Percentiles rank a stretch among this genome's conserved stretches.
Evolutionary conservation across 2,113 vertebrate genomes (phyloP).

Genomic region (Theristicus caerulescens): DNA sequence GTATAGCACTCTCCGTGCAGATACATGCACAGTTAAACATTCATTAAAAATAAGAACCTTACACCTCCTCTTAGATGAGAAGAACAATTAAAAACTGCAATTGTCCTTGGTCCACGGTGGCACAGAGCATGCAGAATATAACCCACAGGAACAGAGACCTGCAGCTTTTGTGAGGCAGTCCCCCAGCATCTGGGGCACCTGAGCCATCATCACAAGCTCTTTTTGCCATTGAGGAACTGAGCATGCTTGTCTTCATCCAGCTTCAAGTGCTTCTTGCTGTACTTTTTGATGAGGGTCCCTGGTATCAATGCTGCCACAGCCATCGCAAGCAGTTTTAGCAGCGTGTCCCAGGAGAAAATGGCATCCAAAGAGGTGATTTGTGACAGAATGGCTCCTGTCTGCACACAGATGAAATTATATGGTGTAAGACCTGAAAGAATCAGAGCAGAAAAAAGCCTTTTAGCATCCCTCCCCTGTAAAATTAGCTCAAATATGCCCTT

Average conservation of each 20-base stretch:
- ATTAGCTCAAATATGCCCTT: not conserved
- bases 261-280: slow-evolving; percentile 78
- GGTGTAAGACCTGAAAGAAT: slow-evolving; percentile 85
- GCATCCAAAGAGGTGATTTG: slow-evolving; percentile 90
- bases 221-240: slow-evolving; percentile 67
- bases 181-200: not conserved
- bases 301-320: slow-evolving; percentile 88
- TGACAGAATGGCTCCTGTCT: slow-evolving; percentile 93
- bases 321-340: slow-evolving; percentile 88
- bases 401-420: slow-evolving; percentile 98
- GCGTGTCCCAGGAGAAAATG: slow-evolving; percentile 88
- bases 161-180: not conserved
- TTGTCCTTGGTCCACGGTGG: not conserved
- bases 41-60: slow-evolving; percentile 5
- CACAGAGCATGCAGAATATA: slow-evolving; percentile 8
- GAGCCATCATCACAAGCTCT: slow-evolving; percentile 82
- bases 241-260: slow-evolving; percentile 59
- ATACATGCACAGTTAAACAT: not conserved
- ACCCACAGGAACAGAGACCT: not conserved
- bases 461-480: not conserved
- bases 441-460: not conserved
- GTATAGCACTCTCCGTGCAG: not conserved
- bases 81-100: slow-evolving; percentile 1
- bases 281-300: slow-evolving; percentile 85
- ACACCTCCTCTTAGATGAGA: not conserved